phyloP scores from a whole-genome alignment of 2,797 vertebrate genomes.

The Enoplosus armatus region DNA sequence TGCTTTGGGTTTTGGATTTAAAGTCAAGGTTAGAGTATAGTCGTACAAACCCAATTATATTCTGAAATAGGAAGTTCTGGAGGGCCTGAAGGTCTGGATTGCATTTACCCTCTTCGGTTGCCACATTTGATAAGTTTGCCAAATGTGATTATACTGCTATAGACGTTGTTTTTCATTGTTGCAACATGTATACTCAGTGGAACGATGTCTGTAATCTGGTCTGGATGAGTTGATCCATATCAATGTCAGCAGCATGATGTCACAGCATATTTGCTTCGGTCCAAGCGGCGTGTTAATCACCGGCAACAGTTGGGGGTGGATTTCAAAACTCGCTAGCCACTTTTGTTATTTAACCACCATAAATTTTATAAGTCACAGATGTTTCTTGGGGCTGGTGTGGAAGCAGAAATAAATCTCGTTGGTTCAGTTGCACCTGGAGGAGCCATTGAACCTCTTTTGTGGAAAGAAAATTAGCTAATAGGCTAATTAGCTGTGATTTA shows the following conservation, averaged over 20 bases:
- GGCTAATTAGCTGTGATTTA: not conserved
- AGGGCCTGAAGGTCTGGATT: conserved; percentile 20
- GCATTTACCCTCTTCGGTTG: conserved; percentile 11
- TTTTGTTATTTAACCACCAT: conserved; percentile 1
- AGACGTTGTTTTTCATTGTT: conserved; percentile 19
- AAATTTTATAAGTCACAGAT: conserved; percentile 26
- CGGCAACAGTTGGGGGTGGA: not conserved
- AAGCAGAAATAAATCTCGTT: not conserved
- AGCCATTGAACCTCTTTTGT: not conserved
- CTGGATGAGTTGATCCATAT: not conserved
- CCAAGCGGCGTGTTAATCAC: not conserved
- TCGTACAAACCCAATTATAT: not conserved
- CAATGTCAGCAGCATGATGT: not conserved
- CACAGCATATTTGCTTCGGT: not conserved
- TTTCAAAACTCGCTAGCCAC: not conserved
- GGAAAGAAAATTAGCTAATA: not conserved
- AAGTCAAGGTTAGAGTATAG: not conserved
- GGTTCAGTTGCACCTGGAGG: conserved; percentile 2
- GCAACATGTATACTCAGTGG: not conserved
- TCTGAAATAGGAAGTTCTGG: not conserved
- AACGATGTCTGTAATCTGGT: conserved; percentile 14
- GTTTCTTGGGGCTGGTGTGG: conserved; percentile 14
- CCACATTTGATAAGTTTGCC: not conserved
- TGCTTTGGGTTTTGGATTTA: not conserved
- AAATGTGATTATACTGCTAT: not conserved